Conservation (phyloP, 1,140 invertebrate species). For the Bombus cullumanus region DNA sequence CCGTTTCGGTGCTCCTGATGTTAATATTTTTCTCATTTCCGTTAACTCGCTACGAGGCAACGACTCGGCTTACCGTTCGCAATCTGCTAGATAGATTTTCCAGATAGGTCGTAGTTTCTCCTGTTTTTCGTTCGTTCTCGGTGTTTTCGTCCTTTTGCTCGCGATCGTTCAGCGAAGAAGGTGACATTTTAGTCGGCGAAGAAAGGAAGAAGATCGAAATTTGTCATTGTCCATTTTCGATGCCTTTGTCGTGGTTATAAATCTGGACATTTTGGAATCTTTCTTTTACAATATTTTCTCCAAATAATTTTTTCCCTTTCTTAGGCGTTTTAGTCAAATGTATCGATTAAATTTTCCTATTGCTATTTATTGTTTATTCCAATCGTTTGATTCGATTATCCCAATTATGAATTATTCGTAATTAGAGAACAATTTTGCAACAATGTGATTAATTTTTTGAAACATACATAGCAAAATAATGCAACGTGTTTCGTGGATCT, state of each 20-base stretch:
- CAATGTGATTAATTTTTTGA: no score
- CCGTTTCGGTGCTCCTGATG: constrained; percentile 4
- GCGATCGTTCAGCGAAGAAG: neutral
- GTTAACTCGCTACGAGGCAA: neutral
- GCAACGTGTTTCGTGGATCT: no score
- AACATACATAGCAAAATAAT: no score
- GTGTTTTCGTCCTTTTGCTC: neutral
- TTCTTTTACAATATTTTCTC: no score
- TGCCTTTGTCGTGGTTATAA: no score
- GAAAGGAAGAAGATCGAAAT: neutral
- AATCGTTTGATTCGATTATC: neutral
- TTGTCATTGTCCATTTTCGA: neutral
- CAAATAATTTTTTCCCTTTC: no score
- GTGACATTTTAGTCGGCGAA: neutral
- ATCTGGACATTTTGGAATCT: no score
- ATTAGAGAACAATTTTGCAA: no score
- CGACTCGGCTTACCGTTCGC: constrained; percentile 23
- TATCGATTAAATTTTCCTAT: no score
- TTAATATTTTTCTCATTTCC: constrained; percentile 61
- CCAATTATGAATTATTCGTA: no score
- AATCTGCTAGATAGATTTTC: constrained; percentile 9
- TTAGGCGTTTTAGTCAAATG: no score
- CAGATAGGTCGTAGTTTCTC: constrained; percentile 11
- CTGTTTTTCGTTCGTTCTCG: neutral
- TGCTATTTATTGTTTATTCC: neutral